Percentiles rank a stretch among this genome's conserved stretches.
Conservation (phyloP, 2,797 vertebrate species). For the Pelobates cultripes region DNA sequence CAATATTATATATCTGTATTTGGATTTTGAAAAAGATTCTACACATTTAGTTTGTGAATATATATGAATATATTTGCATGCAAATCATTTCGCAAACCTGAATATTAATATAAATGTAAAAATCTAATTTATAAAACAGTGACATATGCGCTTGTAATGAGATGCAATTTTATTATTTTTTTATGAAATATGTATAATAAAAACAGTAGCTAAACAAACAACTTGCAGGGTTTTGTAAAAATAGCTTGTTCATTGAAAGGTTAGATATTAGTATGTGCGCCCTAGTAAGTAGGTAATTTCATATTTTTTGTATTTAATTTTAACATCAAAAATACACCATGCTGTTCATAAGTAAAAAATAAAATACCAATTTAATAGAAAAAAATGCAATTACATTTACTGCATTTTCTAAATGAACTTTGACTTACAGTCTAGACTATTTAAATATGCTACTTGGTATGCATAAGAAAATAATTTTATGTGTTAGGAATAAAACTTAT, state of each 20-base stretch:
- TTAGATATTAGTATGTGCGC: background rate
- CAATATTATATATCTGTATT: no score
- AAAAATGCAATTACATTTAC: background rate
- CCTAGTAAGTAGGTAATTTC: background rate
- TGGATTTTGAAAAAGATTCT: no score
- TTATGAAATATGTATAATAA: no score
- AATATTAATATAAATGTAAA: no score
- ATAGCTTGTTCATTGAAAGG: background rate
- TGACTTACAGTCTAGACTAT: constrained; percentile 2
- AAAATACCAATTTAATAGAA: background rate
- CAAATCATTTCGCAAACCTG: no score
- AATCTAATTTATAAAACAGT: no score
- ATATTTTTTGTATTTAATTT: background rate
- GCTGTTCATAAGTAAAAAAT: background rate
- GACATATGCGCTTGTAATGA: no score
- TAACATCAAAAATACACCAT: background rate
- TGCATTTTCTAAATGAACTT: background rate
- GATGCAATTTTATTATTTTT: no score
- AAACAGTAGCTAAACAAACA: no score
- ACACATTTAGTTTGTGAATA: no score
- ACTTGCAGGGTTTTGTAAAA: no score
- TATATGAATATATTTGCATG: no score
- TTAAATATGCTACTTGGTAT: background rate
- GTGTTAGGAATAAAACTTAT: background rate
- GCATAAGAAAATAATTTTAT: background rate